Percentiles rank a stretch among this genome's conserved stretches.
Evolutionary conservation across 2,888 invertebrate genomes (phyloP).

Genomic region (Mythimna impura): DNA sequence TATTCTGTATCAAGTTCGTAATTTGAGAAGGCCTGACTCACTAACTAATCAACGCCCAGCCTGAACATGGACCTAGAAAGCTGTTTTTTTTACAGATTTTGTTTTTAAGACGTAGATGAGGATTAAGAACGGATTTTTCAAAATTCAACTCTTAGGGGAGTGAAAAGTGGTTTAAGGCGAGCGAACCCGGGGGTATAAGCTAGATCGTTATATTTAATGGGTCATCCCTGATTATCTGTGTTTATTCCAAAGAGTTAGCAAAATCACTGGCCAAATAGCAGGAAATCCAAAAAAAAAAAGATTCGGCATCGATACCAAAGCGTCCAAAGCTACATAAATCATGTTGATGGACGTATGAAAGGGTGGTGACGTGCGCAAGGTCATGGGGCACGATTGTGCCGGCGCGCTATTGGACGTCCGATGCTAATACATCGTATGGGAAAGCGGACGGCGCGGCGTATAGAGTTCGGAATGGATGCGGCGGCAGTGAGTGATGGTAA

Average conservation of each 20-base stretch:
- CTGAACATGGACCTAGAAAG: too few species aligned
- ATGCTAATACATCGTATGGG: slow-evolving; percentile 33
- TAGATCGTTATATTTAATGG: not conserved
- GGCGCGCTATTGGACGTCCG: slow-evolving; percentile 18
- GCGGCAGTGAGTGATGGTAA: too few species aligned
- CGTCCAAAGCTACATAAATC: slow-evolving; percentile 69
- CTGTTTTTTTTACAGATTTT: too few species aligned
- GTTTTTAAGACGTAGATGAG: too few species aligned
- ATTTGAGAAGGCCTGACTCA: too few species aligned
- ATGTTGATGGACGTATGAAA: slow-evolving; percentile 73
- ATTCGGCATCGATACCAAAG: slow-evolving; percentile 46
- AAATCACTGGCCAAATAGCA: not conserved
- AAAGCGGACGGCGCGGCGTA: not conserved
- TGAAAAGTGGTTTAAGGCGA: too few species aligned
- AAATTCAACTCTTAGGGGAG: too few species aligned
- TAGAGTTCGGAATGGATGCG: not conserved
- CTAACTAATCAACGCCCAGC: too few species aligned
- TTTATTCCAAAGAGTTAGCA: not conserved
- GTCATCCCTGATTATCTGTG: not conserved
- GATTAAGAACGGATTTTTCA: too few species aligned
- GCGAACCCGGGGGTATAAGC: too few species aligned
- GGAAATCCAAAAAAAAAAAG: slow-evolving; percentile 30
- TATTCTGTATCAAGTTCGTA: not conserved
- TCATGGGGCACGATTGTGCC: slow-evolving; percentile 60
- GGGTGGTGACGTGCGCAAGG: slow-evolving; percentile 65